phyloP scores from a whole-genome alignment of 2,113 vertebrate species.

The Chamaetylas fuelleborni region DNA sequence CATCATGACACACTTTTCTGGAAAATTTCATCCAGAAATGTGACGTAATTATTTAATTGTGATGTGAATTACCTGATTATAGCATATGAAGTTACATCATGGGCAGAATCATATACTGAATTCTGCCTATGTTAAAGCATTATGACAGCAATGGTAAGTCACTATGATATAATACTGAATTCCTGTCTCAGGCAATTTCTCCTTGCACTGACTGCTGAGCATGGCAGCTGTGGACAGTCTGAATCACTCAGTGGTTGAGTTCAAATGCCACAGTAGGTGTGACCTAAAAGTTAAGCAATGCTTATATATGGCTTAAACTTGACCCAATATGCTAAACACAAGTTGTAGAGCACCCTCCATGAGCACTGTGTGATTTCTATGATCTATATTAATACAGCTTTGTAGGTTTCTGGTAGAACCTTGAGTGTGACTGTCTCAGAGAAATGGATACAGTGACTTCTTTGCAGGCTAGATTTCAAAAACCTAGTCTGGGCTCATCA shows the following conservation, averaged over 20 bases:
- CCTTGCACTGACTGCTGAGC: background rate
- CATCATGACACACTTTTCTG: background rate
- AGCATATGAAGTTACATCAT: background rate
- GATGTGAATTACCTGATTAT: background rate
- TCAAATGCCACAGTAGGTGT: background rate
- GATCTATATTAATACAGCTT: background rate
- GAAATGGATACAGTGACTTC: background rate
- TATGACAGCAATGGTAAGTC: background rate
- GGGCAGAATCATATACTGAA: background rate
- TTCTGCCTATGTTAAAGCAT: background rate
- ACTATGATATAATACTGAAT: background rate
- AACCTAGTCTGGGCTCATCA: background rate
- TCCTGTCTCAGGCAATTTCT: background rate
- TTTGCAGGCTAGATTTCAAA: background rate
- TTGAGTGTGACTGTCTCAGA: background rate
- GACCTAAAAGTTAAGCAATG: background rate
- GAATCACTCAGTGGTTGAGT: background rate
- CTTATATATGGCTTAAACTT: background rate
- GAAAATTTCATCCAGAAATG: background rate
- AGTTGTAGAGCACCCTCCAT: accelerated
- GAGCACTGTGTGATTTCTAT: background rate
- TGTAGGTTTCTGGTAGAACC: background rate
- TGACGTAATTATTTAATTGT: background rate
- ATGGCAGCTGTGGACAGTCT: background rate
- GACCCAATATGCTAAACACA: background rate